Evolutionary conservation across 2,888 invertebrate genomes (phyloP), one percentile per base, ranked within the genome.

Genomic region (Zygogramma bicolorata): DNA sequence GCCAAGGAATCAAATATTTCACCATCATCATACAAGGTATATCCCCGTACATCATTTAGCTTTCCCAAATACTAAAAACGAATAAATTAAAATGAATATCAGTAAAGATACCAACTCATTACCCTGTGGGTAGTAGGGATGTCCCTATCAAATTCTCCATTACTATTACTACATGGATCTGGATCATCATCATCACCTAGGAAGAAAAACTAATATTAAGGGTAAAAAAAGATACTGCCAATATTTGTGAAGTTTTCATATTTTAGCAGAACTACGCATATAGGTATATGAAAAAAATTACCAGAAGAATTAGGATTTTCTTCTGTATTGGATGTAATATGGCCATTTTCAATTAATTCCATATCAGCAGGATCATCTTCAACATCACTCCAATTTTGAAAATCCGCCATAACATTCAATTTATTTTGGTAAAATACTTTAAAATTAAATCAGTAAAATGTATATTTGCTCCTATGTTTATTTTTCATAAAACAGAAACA

Each of bases 21-120:
- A 0, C 85, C 85, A 70, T 86, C 85, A 68, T 87, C 87, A 68
- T 82, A 86, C n/a, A 87, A 73, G 1, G 86, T 86, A 70, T 86
- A 86, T n/a, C 86, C 86, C 60, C 85, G 82, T 15, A 87, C 77
- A 66, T 84, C 82, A 58, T 86, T 84, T 69, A 87, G 77, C 74
- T 83, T 84, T 3, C 87, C 87, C 65, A 87, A 77, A 77, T 87
- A 87, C 86, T 86, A 66, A 63, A 79, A 79, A 76, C 31, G 13
- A 66, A 22, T 15, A 53, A 57, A 29, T 46, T 38, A 60, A 49
- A 20, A 61, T 46, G 10, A 49, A 62, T 49, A 29, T 53, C 46
- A 22, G 15, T 13, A 34, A 31, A 0, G 10, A 25, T 59, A 34
- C 18, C 3, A n/a, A 20, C 31, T 2, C 40, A 68, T 79, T 83